Percentiles rank a stretch among this genome's conserved stretches.
These are phyloP conservation scores for Sepioteuthis lessoniana DNA, from an alignment of 2,888 invertebrate genomes.

Conservation along the genomic window DNA sequence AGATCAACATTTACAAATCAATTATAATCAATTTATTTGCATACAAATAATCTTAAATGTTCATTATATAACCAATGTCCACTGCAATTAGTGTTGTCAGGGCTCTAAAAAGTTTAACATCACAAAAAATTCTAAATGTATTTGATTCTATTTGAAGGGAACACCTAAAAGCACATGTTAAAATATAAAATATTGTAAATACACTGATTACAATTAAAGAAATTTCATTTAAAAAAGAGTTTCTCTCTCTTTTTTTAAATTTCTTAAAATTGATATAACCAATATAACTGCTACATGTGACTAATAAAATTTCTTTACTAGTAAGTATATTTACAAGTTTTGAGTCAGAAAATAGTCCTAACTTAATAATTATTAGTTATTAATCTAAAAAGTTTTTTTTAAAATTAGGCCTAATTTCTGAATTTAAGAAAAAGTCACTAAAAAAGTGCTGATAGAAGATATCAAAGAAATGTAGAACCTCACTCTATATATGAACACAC, in stretches of 20 bases:
- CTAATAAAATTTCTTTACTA: neutral
- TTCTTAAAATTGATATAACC: neutral
- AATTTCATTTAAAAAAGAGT: too few species aligned
- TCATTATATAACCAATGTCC: neutral
- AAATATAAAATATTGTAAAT: neutral
- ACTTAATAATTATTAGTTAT: neutral
- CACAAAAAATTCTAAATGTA: neutral
- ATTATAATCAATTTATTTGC: neutral
- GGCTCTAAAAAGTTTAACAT: neutral
- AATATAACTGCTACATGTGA: neutral
- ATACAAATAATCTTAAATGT: neutral
- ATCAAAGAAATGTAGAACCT: too few species aligned
- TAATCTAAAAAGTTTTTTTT: too few species aligned
- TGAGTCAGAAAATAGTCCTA: neutral
- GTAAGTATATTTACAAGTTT: neutral
- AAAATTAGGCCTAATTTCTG: too few species aligned
- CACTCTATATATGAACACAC: too few species aligned
- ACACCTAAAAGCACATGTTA: neutral
- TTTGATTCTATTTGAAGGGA: neutral
- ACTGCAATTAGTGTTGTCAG: neutral
- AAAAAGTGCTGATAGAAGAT: too few species aligned
- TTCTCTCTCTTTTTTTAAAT: too few species aligned
- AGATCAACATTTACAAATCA: neutral
- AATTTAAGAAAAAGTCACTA: too few species aligned
- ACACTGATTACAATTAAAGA: too few species aligned